Evolutionary conservation across 1,140 invertebrate species (phyloP).

Genomic region (Macrotrachela quadricornifera): DNA sequence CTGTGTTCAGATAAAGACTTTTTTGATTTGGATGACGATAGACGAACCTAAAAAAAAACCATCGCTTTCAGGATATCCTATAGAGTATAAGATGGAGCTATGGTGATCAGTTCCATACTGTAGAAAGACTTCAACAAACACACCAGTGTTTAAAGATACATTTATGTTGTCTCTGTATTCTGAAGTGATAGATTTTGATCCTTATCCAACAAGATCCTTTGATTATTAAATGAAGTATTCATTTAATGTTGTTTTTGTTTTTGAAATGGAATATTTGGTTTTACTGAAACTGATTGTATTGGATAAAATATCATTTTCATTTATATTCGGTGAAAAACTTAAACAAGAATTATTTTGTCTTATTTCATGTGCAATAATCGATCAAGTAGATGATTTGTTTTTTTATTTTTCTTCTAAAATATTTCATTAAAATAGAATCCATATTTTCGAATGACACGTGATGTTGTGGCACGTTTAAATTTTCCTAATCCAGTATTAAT

Average conservation of each 20-base stretch:
- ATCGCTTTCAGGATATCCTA: too few relatives aligned
- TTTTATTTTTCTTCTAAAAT: background rate
- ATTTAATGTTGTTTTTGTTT: conserved; percentile 89
- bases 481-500: conserved; percentile 75
- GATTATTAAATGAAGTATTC: conserved; percentile 41
- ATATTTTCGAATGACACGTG: conserved; percentile 92
- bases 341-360: conserved; percentile 54
- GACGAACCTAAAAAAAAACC: too few relatives aligned
- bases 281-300: conserved; percentile 84
- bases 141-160: too few relatives aligned
- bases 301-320: conserved; percentile 82
- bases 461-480: conserved; percentile 70
- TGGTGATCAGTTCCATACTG: too few relatives aligned
- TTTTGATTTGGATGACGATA: too few relatives aligned
- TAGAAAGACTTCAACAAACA: too few relatives aligned
- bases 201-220: too few relatives aligned
- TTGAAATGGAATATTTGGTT: conserved; percentile 84
- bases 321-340: conserved; percentile 50
- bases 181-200: too few relatives aligned
- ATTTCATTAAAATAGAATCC: conserved; percentile 45
- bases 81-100: too few relatives aligned
- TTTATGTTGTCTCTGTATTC: too few relatives aligned
- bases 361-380: conserved; percentile 83
- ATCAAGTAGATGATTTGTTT: conserved; percentile 46
- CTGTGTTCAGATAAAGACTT: too few relatives aligned